Conservation (phyloP, 2,888 invertebrate species). For the Galerucella nymphaeae region DNA sequence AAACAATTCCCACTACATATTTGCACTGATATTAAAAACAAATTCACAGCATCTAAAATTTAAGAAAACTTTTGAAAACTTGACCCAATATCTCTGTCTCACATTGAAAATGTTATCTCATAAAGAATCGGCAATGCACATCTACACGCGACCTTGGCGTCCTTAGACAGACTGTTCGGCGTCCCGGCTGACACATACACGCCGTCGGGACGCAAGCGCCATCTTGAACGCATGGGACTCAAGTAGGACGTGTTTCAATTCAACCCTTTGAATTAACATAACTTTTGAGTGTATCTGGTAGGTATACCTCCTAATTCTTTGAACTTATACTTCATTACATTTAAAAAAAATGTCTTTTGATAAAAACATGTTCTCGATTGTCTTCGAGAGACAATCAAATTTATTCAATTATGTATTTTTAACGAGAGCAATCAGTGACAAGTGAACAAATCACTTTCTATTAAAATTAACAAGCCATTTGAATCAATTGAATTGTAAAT, state of each 20-base stretch:
- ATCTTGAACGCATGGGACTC: constrained; percentile 41
- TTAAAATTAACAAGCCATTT: neutral
- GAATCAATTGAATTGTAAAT: too few species aligned
- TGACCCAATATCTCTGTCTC: constrained; percentile 23
- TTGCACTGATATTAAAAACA: constrained; percentile 5
- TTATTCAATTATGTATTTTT: neutral
- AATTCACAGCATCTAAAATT: constrained; percentile 1
- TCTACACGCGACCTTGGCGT: constrained; percentile 59
- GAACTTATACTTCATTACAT: too few species aligned
- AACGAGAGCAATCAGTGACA: neutral
- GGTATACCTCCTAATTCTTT: constrained; percentile 15
- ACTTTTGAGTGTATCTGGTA: constrained; percentile 26
- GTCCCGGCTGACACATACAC: constrained; percentile 58
- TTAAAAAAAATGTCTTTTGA: neutral
- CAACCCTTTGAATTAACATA: constrained; percentile 34
- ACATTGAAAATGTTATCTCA: constrained; percentile 27
- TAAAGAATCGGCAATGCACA: constrained; percentile 35
- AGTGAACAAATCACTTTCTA: neutral
- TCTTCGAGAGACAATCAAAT: neutral
- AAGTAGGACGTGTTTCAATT: constrained; percentile 35
- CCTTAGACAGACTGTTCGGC: constrained; percentile 64
- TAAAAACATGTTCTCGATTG: neutral
- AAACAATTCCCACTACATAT: neutral
- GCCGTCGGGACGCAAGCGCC: constrained; percentile 60
- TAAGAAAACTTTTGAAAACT: neutral